Percentiles rank a stretch among this genome's conserved stretches.
These are phyloP conservation scores for Andrena trimmerana DNA, from an alignment of 2,888 invertebrate species.

Conservation along the genomic window DNA sequence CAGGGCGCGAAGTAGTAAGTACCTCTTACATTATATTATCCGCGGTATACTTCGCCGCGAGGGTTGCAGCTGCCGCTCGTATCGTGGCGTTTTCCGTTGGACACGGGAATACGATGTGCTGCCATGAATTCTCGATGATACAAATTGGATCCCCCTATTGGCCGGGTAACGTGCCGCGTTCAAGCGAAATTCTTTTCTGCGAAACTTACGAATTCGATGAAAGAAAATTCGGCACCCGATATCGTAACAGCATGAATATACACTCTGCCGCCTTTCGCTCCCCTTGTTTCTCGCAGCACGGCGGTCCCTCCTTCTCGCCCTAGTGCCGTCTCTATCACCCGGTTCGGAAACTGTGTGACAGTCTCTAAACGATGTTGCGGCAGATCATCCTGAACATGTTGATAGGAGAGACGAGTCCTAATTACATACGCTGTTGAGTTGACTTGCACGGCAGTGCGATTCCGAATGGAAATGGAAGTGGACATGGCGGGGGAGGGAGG, in stretches of 20 bases:
- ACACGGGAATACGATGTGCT: constrained; percentile 68
- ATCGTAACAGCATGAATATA: not conserved
- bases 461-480: not conserved
- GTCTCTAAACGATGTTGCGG: too few relatives aligned
- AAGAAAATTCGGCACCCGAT: constrained; percentile 3
- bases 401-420: too few relatives aligned
- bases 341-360: too few relatives aligned
- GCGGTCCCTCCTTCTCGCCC: too few relatives aligned
- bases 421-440: constrained; percentile 12
- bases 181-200: constrained; percentile 73
- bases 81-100: constrained; percentile 65
- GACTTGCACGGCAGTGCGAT: constrained; percentile 33
- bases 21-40: constrained; percentile 68
- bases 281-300: too few relatives aligned
- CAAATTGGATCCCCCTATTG: constrained; percentile 79
- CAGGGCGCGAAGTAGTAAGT: constrained; percentile 30
- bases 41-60: constrained; percentile 50
- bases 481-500: not conserved
- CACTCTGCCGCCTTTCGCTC: too few relatives aligned
- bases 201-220: constrained; percentile 69
- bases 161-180: constrained; percentile 43
- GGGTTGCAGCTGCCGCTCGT: constrained; percentile 48
- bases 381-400: too few relatives aligned
- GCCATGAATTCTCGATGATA: constrained; percentile 81
- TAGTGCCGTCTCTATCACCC: too few relatives aligned